Evolutionary conservation across 2,888 invertebrate genomes (phyloP).

Genomic region (Nesidiocoris tenuis): DNA sequence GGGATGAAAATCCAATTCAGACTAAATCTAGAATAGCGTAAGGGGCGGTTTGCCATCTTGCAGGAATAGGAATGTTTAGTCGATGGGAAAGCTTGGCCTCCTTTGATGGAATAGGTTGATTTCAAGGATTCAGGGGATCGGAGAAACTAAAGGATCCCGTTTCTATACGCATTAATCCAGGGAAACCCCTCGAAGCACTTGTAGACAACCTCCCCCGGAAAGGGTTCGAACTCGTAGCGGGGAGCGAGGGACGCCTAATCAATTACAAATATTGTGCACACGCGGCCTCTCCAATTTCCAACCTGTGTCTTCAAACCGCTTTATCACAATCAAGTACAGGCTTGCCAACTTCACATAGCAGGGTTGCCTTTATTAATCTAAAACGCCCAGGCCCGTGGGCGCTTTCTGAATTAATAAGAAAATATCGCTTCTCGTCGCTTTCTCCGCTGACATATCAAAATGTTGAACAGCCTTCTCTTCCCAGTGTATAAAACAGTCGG

Average conservation of each 20-base stretch:
- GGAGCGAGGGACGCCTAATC: conserved; percentile 35
- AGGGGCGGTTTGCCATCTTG: background rate
- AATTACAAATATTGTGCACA: conserved; percentile 42
- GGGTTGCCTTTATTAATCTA: conserved; percentile 28
- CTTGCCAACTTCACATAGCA: conserved; percentile 3
- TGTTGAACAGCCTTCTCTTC: background rate
- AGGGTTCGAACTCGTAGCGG: background rate
- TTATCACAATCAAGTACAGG: conserved; percentile 35
- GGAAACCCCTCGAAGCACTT: conserved; percentile 21
- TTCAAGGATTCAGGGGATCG: background rate
- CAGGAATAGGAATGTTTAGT: background rate
- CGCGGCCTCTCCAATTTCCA: conserved; percentile 18
- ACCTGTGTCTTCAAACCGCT: conserved; percentile 40
- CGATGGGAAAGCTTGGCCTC: background rate
- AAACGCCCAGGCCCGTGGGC: conserved; percentile 12
- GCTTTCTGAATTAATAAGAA: conserved; percentile 36
- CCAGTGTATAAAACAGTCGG: conserved; percentile 6
- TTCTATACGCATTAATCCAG: conserved; percentile 30
- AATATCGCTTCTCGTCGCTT: conserved; percentile 23
- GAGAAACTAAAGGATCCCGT: background rate
- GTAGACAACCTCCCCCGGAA: conserved; percentile 23
- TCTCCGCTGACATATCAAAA: background rate
- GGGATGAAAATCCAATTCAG: conserved; percentile 42
- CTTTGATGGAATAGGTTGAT: background rate
- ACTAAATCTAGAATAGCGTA: conserved; percentile 28